Evolutionary conservation across 2,797 vertebrate genomes (phyloP).

Genomic region (Eleutherodactylus coqui): DNA sequence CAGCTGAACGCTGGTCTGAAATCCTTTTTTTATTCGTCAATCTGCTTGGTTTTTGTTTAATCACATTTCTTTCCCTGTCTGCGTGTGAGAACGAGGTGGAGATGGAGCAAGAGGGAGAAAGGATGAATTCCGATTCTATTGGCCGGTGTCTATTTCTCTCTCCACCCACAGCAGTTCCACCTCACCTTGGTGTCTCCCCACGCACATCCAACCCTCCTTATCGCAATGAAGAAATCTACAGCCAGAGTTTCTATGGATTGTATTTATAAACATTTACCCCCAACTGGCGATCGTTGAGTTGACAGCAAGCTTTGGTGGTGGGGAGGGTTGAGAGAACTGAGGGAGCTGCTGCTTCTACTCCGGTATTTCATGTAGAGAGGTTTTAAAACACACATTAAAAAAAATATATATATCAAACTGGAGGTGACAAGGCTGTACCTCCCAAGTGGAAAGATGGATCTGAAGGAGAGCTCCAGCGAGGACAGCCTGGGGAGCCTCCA

Average conservation of each 20-base stretch:
- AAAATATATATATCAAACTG: slow-evolving; percentile 56
- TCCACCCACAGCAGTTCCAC: slow-evolving; percentile 84
- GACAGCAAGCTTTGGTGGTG: slow-evolving; percentile 68
- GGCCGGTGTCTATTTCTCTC: slow-evolving; percentile 78
- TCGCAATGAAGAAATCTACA: slow-evolving; percentile 79
- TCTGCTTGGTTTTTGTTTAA: slow-evolving; percentile 68
- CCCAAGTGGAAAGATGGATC: slow-evolving; percentile 83
- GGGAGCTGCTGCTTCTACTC: slow-evolving; percentile 56
- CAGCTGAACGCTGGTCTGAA: slow-evolving; percentile 63
- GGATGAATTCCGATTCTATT: slow-evolving; percentile 85
- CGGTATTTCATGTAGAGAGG: slow-evolving; percentile 53
- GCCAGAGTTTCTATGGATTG: slow-evolving; percentile 83
- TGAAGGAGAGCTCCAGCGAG: slow-evolving; percentile 91
- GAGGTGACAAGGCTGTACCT: slow-evolving; percentile 58
- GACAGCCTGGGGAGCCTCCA: slow-evolving; percentile 87
- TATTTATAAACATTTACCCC: slow-evolving; percentile 77
- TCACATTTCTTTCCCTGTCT: slow-evolving; percentile 79
- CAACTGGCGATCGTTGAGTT: slow-evolving; percentile 70
- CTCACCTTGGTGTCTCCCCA: slow-evolving; percentile 89
- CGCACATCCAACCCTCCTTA: slow-evolving; percentile 83
- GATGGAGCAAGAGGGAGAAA: slow-evolving; percentile 69
- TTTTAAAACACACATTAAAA: slow-evolving; percentile 32
- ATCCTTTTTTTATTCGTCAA: slow-evolving; percentile 49
- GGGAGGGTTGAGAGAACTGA: slow-evolving; percentile 58
- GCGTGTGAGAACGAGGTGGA: slow-evolving; percentile 81